Evolutionary conservation across 2,113 vertebrate genomes (phyloP), one percentile per base, ranked within the genome.

Genomic region (Rattus rattus): DNA sequence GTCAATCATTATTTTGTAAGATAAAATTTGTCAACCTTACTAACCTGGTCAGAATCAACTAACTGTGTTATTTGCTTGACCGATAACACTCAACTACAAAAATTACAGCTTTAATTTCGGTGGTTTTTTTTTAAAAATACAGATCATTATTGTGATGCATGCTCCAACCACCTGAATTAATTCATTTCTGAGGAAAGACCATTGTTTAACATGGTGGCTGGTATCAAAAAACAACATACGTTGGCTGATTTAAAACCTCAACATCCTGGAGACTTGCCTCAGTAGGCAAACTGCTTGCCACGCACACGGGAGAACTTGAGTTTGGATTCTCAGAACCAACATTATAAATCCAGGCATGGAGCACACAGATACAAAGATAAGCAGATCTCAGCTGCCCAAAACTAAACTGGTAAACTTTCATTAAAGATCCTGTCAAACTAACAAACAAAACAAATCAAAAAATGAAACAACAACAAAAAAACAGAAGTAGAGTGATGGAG

Each of bases 11-110:
- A 81, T 2, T 79, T 56, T 52, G 3, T 49, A 20, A 90, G 17
- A 61, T 11, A 88, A 49, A 59, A 88, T 49, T 20, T 47, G 79
- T 56, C 43, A 84, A 39, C 63, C 9, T 6, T 63, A n/a, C 65
- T 88, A 56, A 91, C 69, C 39, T 92, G 16, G 9, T 70, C 33
- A 91, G 54, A 76, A 92, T 63, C 47, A 86, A 76, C 56, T 79
- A 86, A 76, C 56, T 79, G 9, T 12, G 11, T 52, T 39, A 76
- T 81, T 93, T 96, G 39, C 77, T 77, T 92, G 8, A 24, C 91
- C 13, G 5, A 70, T 69, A 79, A 96, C 94, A 72, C 39, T 91
- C 52, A 77, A 59, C 26, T 67, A 17, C n/a, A 93, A 92, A 81
- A 77, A 87, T 84, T 91, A 49, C 0, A 90, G 0, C 43, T 85